A percentile compares a stretch with the other conserved stretches of the same genome.
Evolutionary conservation across 2,113 vertebrate genomes (phyloP).

Genomic region (Plestiodon gilberti): DNA sequence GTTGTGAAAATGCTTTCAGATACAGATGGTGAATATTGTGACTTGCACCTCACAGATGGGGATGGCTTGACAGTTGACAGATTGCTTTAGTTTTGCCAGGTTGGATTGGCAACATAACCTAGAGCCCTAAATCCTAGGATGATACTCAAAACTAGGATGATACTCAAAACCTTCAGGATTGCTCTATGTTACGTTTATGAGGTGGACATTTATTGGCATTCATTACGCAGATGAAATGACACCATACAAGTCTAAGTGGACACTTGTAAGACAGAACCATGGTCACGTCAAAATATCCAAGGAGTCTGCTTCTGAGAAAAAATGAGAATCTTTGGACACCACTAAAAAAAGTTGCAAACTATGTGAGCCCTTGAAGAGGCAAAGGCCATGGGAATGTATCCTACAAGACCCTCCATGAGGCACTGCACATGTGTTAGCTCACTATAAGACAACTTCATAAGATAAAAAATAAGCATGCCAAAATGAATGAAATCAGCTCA

Average conservation of each 20-base stretch:
- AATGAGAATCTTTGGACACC: no score
- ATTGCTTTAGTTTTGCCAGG: slow-evolving; percentile 14
- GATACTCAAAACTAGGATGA: slow-evolving; percentile 44
- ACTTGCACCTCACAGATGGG: slow-evolving; percentile 37
- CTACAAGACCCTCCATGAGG: no score
- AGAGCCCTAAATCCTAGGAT: no score
- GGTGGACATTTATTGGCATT: slow-evolving; percentile 56
- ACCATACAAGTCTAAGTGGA: slow-evolving; percentile 8
- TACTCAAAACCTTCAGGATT: slow-evolving; percentile 23
- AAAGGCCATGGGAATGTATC: no score
- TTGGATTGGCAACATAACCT: slow-evolving; percentile 57
- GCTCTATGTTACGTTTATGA: slow-evolving; percentile 42
- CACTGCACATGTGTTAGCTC: no score
- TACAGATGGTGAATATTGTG: slow-evolving; percentile 43
- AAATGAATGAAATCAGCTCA: neutral
- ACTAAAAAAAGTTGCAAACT: no score
- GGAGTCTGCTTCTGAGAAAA: no score
- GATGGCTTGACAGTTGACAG: slow-evolving; percentile 46
- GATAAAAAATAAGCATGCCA: neutral
- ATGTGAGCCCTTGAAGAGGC: no score
- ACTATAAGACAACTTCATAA: neutral
- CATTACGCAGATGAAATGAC: slow-evolving; percentile 49
- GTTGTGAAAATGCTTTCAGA: slow-evolving; percentile 33
- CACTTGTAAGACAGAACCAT: neutral
- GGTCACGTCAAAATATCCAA: neutral